Percentiles rank a stretch among this genome's conserved stretches.
Conservation (phyloP, 2,797 vertebrate genomes). For the Platyrinchus mystaceus region DNA sequence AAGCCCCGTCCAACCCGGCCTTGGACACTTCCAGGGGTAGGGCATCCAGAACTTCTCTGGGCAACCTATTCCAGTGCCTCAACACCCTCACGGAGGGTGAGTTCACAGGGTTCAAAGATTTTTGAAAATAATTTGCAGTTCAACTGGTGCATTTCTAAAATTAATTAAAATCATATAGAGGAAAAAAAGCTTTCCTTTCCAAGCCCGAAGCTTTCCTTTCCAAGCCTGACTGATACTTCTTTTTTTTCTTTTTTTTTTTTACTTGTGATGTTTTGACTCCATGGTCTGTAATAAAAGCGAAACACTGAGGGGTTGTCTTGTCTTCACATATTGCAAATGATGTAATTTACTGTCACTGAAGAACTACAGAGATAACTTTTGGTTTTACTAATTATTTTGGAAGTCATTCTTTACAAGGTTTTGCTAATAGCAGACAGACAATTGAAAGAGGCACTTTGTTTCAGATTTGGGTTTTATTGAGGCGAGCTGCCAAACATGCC, state of each 20-base stretch:
- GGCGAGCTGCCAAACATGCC: background rate
- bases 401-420: background rate
- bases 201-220: background rate
- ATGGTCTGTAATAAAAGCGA: background rate
- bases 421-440: background rate
- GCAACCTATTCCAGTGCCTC: background rate
- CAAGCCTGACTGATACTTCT: background rate
- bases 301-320: background rate
- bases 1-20: rapidly evolving
- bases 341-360: background rate
- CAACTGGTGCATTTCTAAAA: background rate
- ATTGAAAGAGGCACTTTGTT: background rate
- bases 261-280: background rate
- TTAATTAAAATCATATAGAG: background rate
- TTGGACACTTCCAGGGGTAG: background rate
- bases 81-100: background rate
- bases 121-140: background rate
- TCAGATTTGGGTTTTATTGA: background rate
- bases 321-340: background rate
- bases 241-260: too few relatives aligned
- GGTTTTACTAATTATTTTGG: background rate
- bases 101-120: background rate
- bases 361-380: background rate
- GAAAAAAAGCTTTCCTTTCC: background rate
- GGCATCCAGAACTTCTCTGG: too few relatives aligned